Evolutionary conservation across 2,797 vertebrate species (phyloP).

Genomic region (Monodelphis domestica): DNA sequence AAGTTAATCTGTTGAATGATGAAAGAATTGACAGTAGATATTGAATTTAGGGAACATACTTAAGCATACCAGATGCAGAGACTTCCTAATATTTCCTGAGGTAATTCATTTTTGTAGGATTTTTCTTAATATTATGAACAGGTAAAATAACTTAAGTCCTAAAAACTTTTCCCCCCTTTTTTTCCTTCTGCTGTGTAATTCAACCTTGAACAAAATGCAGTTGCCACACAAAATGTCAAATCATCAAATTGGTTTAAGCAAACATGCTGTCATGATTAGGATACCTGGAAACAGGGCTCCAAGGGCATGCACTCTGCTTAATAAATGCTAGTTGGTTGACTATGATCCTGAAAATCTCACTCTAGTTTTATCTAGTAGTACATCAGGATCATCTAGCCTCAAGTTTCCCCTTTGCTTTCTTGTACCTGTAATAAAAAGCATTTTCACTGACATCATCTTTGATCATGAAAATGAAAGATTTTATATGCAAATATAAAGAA

Average conservation of each 20-base stretch:
- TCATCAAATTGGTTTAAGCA: slow-evolving; percentile 1
- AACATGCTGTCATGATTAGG: slow-evolving; percentile 9
- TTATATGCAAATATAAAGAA: not conserved
- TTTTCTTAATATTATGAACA: slow-evolving; percentile 4
- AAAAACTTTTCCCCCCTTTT: too few relatives aligned
- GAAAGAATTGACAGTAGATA: not conserved
- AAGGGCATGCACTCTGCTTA: not conserved
- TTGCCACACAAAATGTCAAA: not conserved
- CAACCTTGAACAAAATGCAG: not conserved
- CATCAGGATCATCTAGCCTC: not conserved
- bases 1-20: not conserved
- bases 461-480: not conserved
- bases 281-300: not conserved
- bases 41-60: not conserved
- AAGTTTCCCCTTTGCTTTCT: not conserved
- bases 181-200: slow-evolving; percentile 18
- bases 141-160: not conserved
- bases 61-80: slow-evolving; percentile 7
- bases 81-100: slow-evolving; percentile 14
- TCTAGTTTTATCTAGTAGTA: slow-evolving; percentile 17
- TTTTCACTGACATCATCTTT: not conserved
- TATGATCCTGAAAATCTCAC: not conserved
- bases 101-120: not conserved
- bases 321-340: not conserved
- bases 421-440: not conserved